Conservation (phyloP, 2,888 invertebrate genomes). For the Luperina testacea region DNA sequence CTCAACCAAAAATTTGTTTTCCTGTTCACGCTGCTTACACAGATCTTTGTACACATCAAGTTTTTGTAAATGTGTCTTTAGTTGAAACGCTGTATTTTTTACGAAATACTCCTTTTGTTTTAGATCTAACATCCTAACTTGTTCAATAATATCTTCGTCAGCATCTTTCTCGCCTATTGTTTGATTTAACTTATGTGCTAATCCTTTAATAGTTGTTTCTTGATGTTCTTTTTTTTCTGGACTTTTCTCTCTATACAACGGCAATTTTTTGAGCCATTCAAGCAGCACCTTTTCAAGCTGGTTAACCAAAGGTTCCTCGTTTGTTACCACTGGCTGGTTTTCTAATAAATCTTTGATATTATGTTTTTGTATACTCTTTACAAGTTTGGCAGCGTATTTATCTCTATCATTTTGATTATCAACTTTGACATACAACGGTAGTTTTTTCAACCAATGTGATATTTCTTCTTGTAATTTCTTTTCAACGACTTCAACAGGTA, state of each 20-base stretch:
- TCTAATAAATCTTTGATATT: not conserved
- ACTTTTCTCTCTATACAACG: conserved; percentile 26
- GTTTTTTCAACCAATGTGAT: conserved; percentile 59
- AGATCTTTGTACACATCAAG: conserved; percentile 16
- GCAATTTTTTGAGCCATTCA: conserved; percentile 36
- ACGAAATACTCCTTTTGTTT: conserved; percentile 22
- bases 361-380: conserved; percentile 27
- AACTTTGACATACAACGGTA: conserved; percentile 42
- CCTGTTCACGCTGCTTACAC: not conserved
- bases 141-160: conserved; percentile 27
- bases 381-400: conserved; percentile 44
- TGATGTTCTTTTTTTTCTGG: conserved; percentile 13
- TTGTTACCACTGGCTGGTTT: not conserved
- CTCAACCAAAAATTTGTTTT: conserved; percentile 26
- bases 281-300: conserved; percentile 32
- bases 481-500: conserved; percentile 7
- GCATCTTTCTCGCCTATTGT: not conserved
- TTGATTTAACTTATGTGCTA: conserved; percentile 29
- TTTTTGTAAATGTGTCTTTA: conserved; percentile 37
- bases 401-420: conserved; percentile 37
- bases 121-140: conserved; percentile 26
- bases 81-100: conserved; percentile 15
- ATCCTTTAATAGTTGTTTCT: conserved; percentile 37
- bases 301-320: not conserved
- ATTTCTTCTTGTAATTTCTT: conserved; percentile 41